A percentile compares a stretch with the other conserved stretches of the same genome.
phyloP scores from a whole-genome alignment of 2,113 vertebrate species.

The Cyprinus carpio region DNA sequence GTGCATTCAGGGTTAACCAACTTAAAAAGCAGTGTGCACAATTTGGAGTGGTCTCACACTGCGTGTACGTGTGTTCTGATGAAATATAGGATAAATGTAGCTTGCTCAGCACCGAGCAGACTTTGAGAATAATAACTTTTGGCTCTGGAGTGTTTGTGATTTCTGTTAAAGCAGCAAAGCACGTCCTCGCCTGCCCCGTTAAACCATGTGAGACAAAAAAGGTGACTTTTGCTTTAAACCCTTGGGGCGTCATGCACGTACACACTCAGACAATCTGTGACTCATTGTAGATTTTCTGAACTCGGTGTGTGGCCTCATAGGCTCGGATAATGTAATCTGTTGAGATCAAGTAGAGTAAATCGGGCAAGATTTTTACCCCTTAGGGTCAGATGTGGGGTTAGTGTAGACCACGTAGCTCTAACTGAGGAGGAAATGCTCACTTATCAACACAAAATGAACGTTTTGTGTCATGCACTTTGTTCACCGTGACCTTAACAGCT shows the following conservation, averaged over 20 bases:
- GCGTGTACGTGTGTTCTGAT: constrained; percentile 30
- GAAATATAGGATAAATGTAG: constrained; percentile 46
- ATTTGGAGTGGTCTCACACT: background rate
- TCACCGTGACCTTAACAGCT: constrained; percentile 25
- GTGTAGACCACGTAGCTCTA: background rate
- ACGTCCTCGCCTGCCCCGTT: constrained; percentile 38
- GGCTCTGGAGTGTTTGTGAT: constrained; percentile 54
- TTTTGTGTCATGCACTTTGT: background rate
- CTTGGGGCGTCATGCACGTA: background rate
- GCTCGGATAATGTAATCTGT: constrained; percentile 31
- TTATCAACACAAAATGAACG: background rate
- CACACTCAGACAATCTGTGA: constrained; percentile 34
- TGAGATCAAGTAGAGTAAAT: constrained; percentile 30
- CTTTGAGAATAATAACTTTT: constrained; percentile 53
- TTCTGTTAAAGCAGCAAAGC: constrained; percentile 26
- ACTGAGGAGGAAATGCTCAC: constrained; percentile 17
- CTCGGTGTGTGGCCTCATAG: constrained; percentile 17
- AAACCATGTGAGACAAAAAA: constrained; percentile 37
- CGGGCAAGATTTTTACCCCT: constrained; percentile 3
- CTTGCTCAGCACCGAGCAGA: constrained; percentile 41
- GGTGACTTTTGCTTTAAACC: constrained; percentile 38
- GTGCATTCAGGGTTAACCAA: constrained; percentile 41
- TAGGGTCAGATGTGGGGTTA: constrained; percentile 16
- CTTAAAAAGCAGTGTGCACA: constrained; percentile 38
- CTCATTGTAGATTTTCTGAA: constrained; percentile 34